Evolutionary conservation across 2,113 vertebrate genomes (phyloP).

Genomic region (Castor canadensis): DNA sequence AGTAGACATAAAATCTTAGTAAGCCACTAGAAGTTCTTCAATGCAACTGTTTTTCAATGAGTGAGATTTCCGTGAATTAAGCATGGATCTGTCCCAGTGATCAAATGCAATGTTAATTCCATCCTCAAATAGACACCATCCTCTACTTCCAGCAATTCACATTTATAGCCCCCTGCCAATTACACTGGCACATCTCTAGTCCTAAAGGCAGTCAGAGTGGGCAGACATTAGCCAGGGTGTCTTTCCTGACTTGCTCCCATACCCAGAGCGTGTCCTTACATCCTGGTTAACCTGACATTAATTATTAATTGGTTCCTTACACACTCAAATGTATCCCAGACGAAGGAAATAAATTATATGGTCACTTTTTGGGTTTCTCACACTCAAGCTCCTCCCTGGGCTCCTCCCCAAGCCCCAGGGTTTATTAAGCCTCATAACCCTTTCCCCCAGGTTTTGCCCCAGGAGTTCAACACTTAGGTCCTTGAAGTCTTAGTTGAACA

Average conservation of each 20-base stretch:
- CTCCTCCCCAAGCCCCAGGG: background rate
- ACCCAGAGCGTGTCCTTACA: background rate
- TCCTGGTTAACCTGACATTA: background rate
- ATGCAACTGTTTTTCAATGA: background rate
- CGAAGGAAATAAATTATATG: background rate
- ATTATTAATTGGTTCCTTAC: background rate
- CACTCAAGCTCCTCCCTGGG: background rate
- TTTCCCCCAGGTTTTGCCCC: background rate
- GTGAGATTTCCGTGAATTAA: background rate
- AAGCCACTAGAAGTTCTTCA: slow-evolving; percentile 6
- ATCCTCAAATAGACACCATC: slow-evolving; percentile 24
- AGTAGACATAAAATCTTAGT: slow-evolving; percentile 15
- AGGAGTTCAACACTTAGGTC: background rate
- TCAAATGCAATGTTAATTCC: background rate
- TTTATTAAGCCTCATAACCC: slow-evolving; percentile 22
- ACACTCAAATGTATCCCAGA: background rate
- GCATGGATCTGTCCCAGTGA: slow-evolving; percentile 32
- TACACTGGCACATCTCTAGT: background rate
- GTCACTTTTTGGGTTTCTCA: background rate
- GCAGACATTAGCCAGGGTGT: background rate
- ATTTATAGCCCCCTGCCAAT: slow-evolving; percentile 40
- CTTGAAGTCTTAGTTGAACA: slow-evolving; percentile 52
- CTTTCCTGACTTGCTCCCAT: background rate
- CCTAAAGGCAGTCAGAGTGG: background rate
- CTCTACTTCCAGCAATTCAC: slow-evolving; percentile 48